phyloP scores from a whole-genome alignment of 2,797 vertebrate species.

The Sphenodon punctatus region DNA sequence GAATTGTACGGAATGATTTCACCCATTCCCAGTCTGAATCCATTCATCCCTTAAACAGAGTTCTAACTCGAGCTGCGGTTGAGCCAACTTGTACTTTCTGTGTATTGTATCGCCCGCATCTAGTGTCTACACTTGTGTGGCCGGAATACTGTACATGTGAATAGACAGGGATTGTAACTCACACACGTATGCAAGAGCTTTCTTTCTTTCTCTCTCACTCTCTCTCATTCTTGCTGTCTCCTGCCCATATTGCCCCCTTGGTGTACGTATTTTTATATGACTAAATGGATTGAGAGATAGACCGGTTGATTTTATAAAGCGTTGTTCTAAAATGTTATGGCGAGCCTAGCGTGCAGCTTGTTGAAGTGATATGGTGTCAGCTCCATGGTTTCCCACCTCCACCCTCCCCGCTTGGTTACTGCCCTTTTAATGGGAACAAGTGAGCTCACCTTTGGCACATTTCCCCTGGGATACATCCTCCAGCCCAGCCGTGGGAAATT shows the following conservation, averaged over 20 bases:
- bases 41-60: slow-evolving; percentile 5
- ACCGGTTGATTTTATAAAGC: slow-evolving; percentile 47
- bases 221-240: not conserved
- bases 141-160: slow-evolving; percentile 13
- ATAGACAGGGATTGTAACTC: not conserved
- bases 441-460: slow-evolving; percentile 45
- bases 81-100: slow-evolving; percentile 38
- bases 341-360: not conserved
- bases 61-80: slow-evolving; percentile 22
- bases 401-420: slow-evolving; percentile 34
- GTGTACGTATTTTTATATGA: slow-evolving; percentile 34
- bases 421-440: slow-evolving; percentile 18
- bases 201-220: not conserved
- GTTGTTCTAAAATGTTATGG: slow-evolving; percentile 47
- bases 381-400: slow-evolving; percentile 21
- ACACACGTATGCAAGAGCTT: not conserved
- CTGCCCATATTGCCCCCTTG: not conserved
- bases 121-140: slow-evolving; percentile 23
- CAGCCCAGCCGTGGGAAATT: not conserved
- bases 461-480: slow-evolving; percentile 36
- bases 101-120: slow-evolving; percentile 28
- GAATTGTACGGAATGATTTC: slow-evolving; percentile 30
- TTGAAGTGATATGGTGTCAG: slow-evolving; percentile 47
- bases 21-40: not conserved
- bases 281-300: slow-evolving; percentile 28